These are phyloP conservation scores for Helogale parvula DNA, from an alignment of 2,113 vertebrate genomes.

Conservation along the genomic window DNA sequence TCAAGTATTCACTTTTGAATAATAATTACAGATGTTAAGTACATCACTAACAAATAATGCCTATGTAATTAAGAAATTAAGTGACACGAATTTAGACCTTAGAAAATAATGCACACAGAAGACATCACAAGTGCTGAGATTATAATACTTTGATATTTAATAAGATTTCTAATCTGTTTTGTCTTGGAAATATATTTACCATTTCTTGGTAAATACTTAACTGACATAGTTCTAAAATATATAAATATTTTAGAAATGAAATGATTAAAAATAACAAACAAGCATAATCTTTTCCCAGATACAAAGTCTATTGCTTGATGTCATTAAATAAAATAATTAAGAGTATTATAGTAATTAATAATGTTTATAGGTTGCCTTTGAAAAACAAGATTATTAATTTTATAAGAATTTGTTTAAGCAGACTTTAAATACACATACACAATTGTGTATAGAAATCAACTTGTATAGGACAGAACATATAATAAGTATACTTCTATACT, in stretches of 20 bases:
- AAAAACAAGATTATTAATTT: constrained; percentile 32
- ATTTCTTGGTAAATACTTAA: constrained; percentile 5
- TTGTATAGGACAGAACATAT: not conserved
- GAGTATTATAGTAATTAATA: not conserved
- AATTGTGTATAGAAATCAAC: not conserved
- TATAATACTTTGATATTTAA: constrained; percentile 44
- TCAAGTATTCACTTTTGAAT: constrained; percentile 16
- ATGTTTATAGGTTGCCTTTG: not conserved
- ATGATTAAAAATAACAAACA: constrained; percentile 6
- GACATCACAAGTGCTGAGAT: not conserved
- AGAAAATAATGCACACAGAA: constrained; percentile 15
- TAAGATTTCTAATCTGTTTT: constrained; percentile 40
- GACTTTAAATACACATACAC: constrained; percentile 19
- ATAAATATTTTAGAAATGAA: constrained; percentile 28
- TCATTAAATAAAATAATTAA: constrained; percentile 16
- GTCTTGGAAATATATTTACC: constrained; percentile 42
- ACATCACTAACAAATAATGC: not conserved
- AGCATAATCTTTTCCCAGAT: constrained; percentile 2
- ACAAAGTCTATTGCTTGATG: not conserved
- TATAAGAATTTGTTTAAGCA: not conserved
- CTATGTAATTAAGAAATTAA: constrained; percentile 23
- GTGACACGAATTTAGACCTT: not conserved
- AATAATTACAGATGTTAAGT: constrained; percentile 43
- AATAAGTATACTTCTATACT: constrained; percentile 14
- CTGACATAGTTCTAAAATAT: not conserved